phyloP scores from a whole-genome alignment of 1,140 invertebrate species.

The Aphaenogaster floridana region DNA sequence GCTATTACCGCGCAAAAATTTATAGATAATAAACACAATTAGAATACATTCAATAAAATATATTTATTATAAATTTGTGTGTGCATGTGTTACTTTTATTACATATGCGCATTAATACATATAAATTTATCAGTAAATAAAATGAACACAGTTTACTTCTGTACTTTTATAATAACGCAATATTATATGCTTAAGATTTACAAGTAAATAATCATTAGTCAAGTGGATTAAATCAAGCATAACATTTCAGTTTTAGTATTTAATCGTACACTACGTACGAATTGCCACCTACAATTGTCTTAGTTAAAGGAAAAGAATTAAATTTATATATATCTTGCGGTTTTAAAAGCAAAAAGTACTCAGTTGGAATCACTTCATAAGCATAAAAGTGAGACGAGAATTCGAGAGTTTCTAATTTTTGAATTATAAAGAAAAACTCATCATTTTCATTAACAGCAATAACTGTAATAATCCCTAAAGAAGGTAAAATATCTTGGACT shows the following conservation, averaged over 20 bases:
- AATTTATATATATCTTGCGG: not conserved
- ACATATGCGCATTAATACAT: too few relatives aligned
- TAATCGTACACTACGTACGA: not conserved
- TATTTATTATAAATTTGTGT: too few relatives aligned
- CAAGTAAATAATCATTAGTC: not conserved
- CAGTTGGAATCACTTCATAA: not conserved
- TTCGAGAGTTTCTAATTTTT: not conserved
- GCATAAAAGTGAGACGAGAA: conserved; percentile 6
- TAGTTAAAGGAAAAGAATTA: not conserved
- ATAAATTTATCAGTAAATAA: too few relatives aligned
- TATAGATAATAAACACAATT: too few relatives aligned
- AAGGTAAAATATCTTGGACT: not conserved
- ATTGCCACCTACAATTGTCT: not conserved
- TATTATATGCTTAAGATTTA: not conserved
- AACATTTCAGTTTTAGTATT: not conserved
- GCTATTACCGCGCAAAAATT: too few relatives aligned
- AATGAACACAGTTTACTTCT: not conserved
- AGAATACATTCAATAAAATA: too few relatives aligned
- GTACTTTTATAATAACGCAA: not conserved
- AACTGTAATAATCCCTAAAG: not conserved
- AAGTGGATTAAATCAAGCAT: not conserved
- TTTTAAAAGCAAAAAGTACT: not conserved
- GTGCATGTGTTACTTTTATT: too few relatives aligned
- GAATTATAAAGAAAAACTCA: not conserved
- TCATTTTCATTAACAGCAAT: not conserved